Base-by-base conservation (phyloP, 2,797 vertebrate species). In the Eulemur rubriventer region DNA sequence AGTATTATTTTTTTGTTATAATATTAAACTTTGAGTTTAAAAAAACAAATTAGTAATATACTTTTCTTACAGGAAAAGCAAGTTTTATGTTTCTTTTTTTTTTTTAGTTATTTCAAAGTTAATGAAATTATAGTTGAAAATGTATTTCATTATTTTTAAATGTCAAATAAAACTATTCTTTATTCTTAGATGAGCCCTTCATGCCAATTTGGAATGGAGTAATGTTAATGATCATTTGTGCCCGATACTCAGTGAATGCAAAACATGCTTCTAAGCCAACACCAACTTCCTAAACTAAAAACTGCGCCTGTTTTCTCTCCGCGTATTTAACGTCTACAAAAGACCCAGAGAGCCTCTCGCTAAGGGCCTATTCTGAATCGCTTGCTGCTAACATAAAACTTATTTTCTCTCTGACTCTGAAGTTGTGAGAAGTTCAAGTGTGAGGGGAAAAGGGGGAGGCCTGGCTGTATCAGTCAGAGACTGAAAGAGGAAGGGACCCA, bases 61-160 rank as follows among this genome's bases (percentile, higher is more conserved):
- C 3, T 80, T 86, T 59, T 55, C n/a, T 50, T 70, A 30, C 20
- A 22, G 2, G 7, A 76, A 59, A 63, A 50, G 41, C 30, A 72
- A 91, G 16, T 59, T 87, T 84, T 48, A 26, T n/a, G 69, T 76
- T 76, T 84, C 33, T 50, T 61, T 18, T 43, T 30, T 30, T 7
- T 7, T 87, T 67, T 46, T 63, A 38, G 28, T 80, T 17, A 55
- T 80, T 89, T 82, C 70, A 61, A 30, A 92, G 63, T 38, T n/a
- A 83, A 72, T 94, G 7, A 86, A 65, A 61, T 75, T 30, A 55
- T 16, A 38, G 17, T 24, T 41, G 59, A 73, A 87, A 91, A 78
- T 78, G 7, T 57, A 84, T 82, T 84, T 59, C 43, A 30, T 50
- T 87, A 14, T 43, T 76, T 89, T 72, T n/a, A 52, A 76, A 91